These are phyloP conservation scores for Boulengeromyrus knoepffleri DNA, from an alignment of 2,113 vertebrate genomes.

Conservation along the genomic window DNA sequence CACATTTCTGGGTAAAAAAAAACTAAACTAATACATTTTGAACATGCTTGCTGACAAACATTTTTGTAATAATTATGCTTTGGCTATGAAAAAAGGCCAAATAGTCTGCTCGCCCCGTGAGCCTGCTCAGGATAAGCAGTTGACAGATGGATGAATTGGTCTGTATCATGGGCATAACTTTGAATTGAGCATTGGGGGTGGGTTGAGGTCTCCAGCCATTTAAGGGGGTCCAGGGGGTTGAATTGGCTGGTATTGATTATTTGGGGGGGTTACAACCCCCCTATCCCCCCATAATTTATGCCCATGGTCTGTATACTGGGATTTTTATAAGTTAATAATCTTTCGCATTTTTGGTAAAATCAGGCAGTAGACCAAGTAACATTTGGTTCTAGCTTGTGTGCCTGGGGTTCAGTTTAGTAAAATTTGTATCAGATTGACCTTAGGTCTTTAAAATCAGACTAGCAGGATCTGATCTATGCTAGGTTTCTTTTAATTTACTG, in stretches of 20 bases:
- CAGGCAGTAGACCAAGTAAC: background rate
- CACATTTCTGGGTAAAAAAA: background rate
- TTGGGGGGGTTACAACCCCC: too few species aligned
- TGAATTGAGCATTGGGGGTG: background rate
- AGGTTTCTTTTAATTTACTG: background rate
- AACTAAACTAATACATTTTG: background rate
- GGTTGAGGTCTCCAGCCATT: background rate
- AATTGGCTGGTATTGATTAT: background rate
- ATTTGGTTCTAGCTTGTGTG: background rate
- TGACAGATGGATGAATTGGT: background rate
- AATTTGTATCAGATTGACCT: background rate
- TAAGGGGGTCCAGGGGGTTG: background rate
- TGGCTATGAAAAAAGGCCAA: background rate
- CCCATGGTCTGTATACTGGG: background rate
- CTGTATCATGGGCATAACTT: background rate
- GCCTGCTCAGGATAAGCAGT: background rate
- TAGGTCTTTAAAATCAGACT: background rate
- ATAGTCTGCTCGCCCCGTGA: background rate
- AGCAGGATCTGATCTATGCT: background rate
- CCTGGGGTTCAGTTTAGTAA: background rate
- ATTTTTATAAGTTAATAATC: background rate
- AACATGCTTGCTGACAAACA: background rate
- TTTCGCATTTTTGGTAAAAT: background rate
- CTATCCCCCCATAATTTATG: background rate
- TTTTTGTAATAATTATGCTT: background rate